Evolutionary conservation across 2,797 vertebrate species (phyloP).

Genomic region (Mionectes olivaceus): DNA sequence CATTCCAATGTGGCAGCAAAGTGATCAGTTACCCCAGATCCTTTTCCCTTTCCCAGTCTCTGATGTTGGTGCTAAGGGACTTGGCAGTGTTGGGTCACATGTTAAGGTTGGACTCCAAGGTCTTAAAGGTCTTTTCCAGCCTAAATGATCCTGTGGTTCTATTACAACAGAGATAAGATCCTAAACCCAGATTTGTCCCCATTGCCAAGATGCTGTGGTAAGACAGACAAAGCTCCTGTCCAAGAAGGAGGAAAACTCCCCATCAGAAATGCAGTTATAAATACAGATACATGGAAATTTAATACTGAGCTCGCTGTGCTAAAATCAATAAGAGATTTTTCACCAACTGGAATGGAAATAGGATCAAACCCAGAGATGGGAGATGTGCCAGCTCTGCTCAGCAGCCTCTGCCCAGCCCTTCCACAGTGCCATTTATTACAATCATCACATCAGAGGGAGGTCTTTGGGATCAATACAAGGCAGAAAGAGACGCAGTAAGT

Average conservation of each 20-base stretch:
- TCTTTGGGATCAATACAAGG: conserved; percentile 20
- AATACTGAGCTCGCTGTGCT: conserved; percentile 23
- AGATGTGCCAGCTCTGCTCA: neutral
- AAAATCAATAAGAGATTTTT: conserved; percentile 37
- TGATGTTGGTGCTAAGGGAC: neutral
- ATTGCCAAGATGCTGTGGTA: neutral
- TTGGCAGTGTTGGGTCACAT: neutral
- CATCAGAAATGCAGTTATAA: conserved; percentile 9
- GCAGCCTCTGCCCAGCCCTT: neutral
- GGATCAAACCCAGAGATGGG: neutral
- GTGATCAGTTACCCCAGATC: neutral
- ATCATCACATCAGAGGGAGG: conserved; percentile 26
- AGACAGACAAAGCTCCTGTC: neutral
- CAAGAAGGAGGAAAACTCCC: neutral
- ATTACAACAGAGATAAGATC: neutral
- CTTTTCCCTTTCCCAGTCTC: neutral
- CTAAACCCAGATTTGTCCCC: neutral
- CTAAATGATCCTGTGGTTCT: neutral
- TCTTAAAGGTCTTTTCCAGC: neutral
- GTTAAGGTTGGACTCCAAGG: fast-evolving
- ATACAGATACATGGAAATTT: conserved; percentile 30
- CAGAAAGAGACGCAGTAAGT: neutral
- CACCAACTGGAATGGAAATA: neutral
- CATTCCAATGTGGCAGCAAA: neutral
- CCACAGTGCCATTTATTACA: conserved; percentile 15